Percentiles rank a stretch among this genome's conserved stretches.
phyloP scores from a whole-genome alignment of 2,113 vertebrate species.

The Diadophis punctatus region DNA sequence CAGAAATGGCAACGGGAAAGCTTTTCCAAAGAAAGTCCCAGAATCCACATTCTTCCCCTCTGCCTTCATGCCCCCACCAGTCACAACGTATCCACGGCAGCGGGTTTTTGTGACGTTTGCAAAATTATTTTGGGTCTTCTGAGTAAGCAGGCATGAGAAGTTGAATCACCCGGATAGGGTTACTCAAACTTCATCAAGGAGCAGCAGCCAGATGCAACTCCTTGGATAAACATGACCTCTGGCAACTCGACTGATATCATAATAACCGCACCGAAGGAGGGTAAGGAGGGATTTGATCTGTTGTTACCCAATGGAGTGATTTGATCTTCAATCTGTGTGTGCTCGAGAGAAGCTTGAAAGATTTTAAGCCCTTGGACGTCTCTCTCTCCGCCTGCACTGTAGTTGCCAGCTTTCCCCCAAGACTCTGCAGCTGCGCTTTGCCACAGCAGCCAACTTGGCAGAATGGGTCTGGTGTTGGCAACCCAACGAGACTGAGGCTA shows the following conservation, averaged over 20 bases:
- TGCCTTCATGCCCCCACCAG: rapidly evolving
- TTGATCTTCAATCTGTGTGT: not conserved
- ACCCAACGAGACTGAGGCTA: not conserved
- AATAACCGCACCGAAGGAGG: not conserved
- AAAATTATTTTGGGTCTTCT: not conserved
- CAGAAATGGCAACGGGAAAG: no score
- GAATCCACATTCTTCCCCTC: not conserved
- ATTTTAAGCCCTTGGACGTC: not conserved
- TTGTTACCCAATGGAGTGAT: not conserved
- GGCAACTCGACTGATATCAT: not conserved
- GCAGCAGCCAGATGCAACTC: not conserved
- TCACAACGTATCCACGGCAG: not conserved
- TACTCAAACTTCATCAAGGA: rapidly evolving
- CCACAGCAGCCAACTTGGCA: not conserved
- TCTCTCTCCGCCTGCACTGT: no score
- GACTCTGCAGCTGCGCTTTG: not conserved
- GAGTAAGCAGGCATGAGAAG: not conserved
- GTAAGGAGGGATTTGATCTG: not conserved
- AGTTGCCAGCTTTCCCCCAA: not conserved
- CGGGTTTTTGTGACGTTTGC: not conserved
- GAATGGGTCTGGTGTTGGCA: not conserved
- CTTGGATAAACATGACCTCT: not conserved
- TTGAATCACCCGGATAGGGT: not conserved
- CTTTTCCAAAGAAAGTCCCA: no score
- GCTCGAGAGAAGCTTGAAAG: not conserved